Base-by-base conservation (phyloP, 2,797 vertebrate genomes). In the Girardinus metallicus region DNA sequence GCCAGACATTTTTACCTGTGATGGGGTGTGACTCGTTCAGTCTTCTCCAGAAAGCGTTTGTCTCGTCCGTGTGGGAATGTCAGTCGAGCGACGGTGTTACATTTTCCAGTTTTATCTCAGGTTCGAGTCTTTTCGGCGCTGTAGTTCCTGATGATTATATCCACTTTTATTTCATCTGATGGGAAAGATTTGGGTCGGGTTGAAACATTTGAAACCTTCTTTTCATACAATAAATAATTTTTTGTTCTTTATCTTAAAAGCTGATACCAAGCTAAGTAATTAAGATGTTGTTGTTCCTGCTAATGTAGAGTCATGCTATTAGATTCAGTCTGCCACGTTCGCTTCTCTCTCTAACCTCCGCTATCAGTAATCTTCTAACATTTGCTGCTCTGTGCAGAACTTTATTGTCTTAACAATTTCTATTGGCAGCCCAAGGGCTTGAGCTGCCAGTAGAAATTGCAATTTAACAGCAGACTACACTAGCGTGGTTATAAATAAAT, bases 401-500 rank as follows among this genome's bases (percentile, higher is more conserved):
- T 44, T 44, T n/a, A 71, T 71, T 71, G 41, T 29, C 23, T 43
- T 44, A 71, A 71, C 68, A n/a, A 71, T 71, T 29, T 71, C 41
- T 44, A 71, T 44, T 44, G 29, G 41, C 36, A 31, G 47, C 66
- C 26, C 11, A 11, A 51, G 76, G 47, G n/a, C 16, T 49, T 21
- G 39, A 62, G 70, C 53, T 62, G 7, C 51, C 51, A 36, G 10
- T 46, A 53, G 36, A 55, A 66, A 66, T 66, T 66, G 9, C 39
- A 78, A 2, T 55, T 51, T 18, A 55, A 44, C 49, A 57, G 29
- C 77, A n/a, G 29, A 62, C 43, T 53, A 70, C 77, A 79, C 31
- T 87, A 73, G 34, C 82, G 47, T 80, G 74, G 73, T 80, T 44
- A 71, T 18, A 66, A 74, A 76, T 60, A 75, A 80, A 46, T 71